phyloP scores from a whole-genome alignment of 2,888 invertebrate genomes.

The Tridacna crocea region DNA sequence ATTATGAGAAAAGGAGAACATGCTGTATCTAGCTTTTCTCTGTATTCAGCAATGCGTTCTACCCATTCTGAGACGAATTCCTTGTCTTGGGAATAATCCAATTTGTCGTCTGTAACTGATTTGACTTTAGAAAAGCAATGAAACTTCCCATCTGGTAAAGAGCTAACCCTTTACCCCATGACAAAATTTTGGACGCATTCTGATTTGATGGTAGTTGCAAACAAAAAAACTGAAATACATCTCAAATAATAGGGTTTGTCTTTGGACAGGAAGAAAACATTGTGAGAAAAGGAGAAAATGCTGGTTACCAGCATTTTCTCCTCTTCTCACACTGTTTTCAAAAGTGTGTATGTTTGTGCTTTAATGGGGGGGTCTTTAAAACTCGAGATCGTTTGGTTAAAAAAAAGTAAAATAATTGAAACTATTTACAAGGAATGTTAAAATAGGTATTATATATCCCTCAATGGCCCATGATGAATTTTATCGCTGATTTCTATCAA shows the following conservation, averaged over 20 bases:
- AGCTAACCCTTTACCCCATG: too few species aligned
- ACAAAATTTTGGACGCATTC: background rate
- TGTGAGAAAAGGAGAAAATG: too few species aligned
- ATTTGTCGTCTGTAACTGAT: too few species aligned
- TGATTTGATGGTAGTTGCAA: background rate
- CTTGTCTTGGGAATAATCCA: too few species aligned
- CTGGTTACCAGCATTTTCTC: too few species aligned
- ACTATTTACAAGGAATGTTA: background rate
- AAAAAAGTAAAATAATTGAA: slow-evolving; percentile 20
- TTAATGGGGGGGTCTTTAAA: background rate
- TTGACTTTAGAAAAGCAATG: too few species aligned
- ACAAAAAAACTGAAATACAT: background rate
- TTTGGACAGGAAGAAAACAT: too few species aligned
- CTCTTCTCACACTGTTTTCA: too few species aligned
- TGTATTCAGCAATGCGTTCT: background rate
- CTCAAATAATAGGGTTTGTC: too few species aligned
- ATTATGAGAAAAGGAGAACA: background rate
- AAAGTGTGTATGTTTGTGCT: background rate
- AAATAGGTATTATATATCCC: slow-evolving; percentile 20
- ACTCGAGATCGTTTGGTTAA: background rate
- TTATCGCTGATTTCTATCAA: slow-evolving; percentile 14
- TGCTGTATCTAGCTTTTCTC: background rate
- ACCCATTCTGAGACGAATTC: too few species aligned
- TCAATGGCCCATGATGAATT: background rate
- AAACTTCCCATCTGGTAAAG: too few species aligned